phyloP scores from a whole-genome alignment of 2,888 invertebrate genomes.

The Incurvaria masculella region DNA sequence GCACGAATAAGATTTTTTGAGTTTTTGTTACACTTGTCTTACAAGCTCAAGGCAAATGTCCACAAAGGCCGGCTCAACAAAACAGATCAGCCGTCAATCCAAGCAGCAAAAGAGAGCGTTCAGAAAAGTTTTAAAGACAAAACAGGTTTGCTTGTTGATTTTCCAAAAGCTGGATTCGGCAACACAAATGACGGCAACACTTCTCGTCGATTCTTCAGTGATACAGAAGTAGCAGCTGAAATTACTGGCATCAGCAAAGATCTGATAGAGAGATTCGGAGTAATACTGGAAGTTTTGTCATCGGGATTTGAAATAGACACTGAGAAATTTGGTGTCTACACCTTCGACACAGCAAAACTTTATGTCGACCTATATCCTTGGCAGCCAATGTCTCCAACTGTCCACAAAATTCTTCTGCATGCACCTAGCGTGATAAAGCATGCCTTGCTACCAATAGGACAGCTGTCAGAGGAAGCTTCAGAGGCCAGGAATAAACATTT shows the following conservation, averaged over 20 bases:
- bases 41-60: constrained; percentile 14
- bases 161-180: constrained; percentile 21
- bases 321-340: constrained; percentile 6
- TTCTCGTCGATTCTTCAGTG: constrained; percentile 17
- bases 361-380: constrained; percentile 20
- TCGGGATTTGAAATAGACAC: constrained; percentile 9
- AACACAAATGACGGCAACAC: constrained; percentile 24
- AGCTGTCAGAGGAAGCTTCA: constrained; percentile 18
- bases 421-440: constrained; percentile 15
- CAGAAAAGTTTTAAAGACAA: constrained; percentile 13
- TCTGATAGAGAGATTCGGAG: constrained; percentile 13
- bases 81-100: constrained; percentile 7
- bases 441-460: constrained; percentile 19
- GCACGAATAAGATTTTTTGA: neutral
- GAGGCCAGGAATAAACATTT: constrained; percentile 20
- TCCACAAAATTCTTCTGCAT: constrained; percentile 21
- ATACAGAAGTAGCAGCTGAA: constrained; percentile 15
- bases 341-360: constrained; percentile 13
- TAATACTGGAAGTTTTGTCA: constrained; percentile 11
- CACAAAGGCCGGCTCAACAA: constrained; percentile 4
- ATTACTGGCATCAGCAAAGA: constrained; percentile 20
- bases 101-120: constrained; percentile 12
- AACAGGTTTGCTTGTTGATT: constrained; percentile 18
- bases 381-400: constrained; percentile 19
- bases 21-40: constrained; percentile 10